A percentile compares a stretch with the other conserved stretches of the same genome.
These are phyloP conservation scores for Pangasius djambal DNA, from an alignment of 2,797 vertebrate species.

Conservation along the genomic window DNA sequence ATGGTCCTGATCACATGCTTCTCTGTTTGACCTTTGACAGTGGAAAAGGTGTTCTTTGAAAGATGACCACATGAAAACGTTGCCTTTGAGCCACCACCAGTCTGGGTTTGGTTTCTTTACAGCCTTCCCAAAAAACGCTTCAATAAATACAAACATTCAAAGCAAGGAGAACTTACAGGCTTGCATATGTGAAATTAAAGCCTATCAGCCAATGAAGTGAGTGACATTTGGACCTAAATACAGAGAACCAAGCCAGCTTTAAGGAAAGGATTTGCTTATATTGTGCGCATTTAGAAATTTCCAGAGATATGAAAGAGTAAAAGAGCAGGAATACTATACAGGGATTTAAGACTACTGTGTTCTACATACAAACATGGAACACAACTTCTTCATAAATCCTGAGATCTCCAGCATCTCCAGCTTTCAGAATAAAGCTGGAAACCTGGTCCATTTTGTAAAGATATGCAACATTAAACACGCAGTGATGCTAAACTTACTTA, in stretches of 20 bases:
- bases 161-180: conserved; percentile 17
- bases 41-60: conserved; percentile 54
- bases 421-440: conserved; percentile 37
- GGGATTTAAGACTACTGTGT: conserved; percentile 5
- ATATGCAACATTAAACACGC: conserved; percentile 3
- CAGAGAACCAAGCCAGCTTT: neutral
- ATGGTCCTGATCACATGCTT: conserved; percentile 67
- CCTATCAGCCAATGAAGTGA: neutral
- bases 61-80: conserved; percentile 66
- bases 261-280: neutral
- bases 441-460: conserved; percentile 1
- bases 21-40: conserved; percentile 59
- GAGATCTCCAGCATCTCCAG: conserved; percentile 35
- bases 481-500: neutral
- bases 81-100: conserved; percentile 71
- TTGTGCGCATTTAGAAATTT: neutral
- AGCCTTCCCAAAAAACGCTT: conserved; percentile 39
- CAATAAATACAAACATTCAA: conserved; percentile 48
- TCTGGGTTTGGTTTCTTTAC: conserved; percentile 59
- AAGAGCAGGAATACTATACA: neutral
- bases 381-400: conserved; percentile 41
- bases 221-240: neutral
- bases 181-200: conserved; percentile 24
- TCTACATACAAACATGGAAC: conserved; percentile 18
- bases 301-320: conserved; percentile 23